Base-by-base conservation (phyloP, 2,797 vertebrate species). In the Erpetoichthys calabaricus region DNA sequence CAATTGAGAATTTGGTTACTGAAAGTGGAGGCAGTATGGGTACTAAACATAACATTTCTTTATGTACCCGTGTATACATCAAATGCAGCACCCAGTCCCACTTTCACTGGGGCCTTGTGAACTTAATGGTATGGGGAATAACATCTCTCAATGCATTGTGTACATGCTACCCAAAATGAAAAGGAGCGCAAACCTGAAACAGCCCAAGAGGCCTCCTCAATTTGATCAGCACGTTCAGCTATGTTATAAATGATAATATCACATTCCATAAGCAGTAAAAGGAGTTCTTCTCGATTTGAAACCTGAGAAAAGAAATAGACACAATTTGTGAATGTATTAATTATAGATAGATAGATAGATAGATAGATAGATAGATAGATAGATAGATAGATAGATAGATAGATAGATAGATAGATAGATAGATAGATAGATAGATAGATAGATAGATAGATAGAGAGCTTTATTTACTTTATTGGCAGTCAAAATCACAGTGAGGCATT, bases 161-260 rank as follows among this genome's bases (percentile, higher is more conserved):
- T 25, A 25, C 25, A 25, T 25, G 25, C 25, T 25, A 25, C 25
- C 25, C 25, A 25, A 25, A 25, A 3, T 50, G 55, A 7, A 5
- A 42, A 43, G 47, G 47, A 5, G 45, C 55, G 75, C 83, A 69
- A 50, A 98, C 94, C 91, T 61, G 84, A 82, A 51, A 86, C 80
- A 4, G 90, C 91, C 92, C 93, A 97, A 0, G 54, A 59, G 53
- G 94, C 94, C 55, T 96, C 93, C 3, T 88, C 84, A 51, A 84
- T 73, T 67, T 95, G 89, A 44, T 73, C 69, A 0, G 59, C 42
- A 64, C 80, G 64, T 63, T 94, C 90, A 3, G 75, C 86, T 65
- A 97, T 84, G 67, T 95, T 91, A 63, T 94, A 98, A 59, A 97
- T 66, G 1, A 97, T 59, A 3, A 92, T 62, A 0, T 97, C 87